Conservation (phyloP, 2,888 invertebrate genomes). For the Drosophila merina region DNA sequence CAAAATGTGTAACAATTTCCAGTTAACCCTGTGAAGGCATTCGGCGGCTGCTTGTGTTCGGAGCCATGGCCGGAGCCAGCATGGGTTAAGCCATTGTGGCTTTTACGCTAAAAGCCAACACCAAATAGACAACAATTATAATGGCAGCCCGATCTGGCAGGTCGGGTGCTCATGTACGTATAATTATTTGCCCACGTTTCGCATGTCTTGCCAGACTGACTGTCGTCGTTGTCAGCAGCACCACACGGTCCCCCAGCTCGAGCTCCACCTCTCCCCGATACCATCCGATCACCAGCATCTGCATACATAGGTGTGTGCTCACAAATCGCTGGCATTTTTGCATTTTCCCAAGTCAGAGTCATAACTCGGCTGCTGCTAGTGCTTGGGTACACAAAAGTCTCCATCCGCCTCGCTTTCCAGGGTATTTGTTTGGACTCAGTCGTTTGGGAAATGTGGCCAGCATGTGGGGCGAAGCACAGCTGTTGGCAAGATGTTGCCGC, state of each 20-base stretch:
- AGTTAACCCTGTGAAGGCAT: slow-evolving; percentile 62
- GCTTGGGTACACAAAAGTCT: slow-evolving; percentile 9
- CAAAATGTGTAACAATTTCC: slow-evolving; percentile 75
- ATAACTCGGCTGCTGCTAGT: slow-evolving; percentile 41
- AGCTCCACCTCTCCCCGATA: neutral
- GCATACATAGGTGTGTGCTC: slow-evolving; percentile 24
- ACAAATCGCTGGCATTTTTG: slow-evolving; percentile 43
- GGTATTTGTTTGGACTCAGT: neutral
- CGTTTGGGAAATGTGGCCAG: slow-evolving; percentile 54
- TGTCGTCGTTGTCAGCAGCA: slow-evolving; percentile 60
- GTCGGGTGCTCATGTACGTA: slow-evolving; percentile 35
- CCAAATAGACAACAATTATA: slow-evolving; percentile 78
- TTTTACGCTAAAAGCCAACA: slow-evolving; percentile 74
- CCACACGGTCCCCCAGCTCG: neutral
- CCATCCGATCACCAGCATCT: slow-evolving; percentile 3
- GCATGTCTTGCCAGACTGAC: slow-evolving; percentile 75
- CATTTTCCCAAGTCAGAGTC: slow-evolving; percentile 34
- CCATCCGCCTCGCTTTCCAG: slow-evolving; percentile 3
- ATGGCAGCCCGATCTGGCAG: slow-evolving; percentile 42
- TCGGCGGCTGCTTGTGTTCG: neutral
- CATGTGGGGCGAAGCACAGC: slow-evolving; percentile 62
- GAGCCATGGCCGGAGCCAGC: neutral
- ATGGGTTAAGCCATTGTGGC: slow-evolving; percentile 40
- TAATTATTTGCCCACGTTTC: slow-evolving; percentile 78
- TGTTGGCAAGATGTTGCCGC: slow-evolving; percentile 71